Evolutionary conservation across 2,113 vertebrate species (phyloP).

Genomic region (Arvicanthis niloticus): DNA sequence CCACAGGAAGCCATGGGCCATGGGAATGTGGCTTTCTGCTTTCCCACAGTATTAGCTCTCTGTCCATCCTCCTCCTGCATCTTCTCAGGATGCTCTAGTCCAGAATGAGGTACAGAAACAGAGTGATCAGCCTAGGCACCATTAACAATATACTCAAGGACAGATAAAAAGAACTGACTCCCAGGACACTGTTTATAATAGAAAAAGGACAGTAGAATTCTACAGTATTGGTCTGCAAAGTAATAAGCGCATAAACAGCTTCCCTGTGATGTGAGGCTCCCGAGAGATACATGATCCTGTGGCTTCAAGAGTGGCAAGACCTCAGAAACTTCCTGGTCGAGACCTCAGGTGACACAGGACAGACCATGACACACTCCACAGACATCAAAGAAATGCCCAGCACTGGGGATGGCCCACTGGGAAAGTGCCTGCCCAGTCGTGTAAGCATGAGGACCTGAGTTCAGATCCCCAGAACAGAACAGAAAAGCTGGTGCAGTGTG

Average conservation of each 20-base stretch:
- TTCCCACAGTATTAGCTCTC: background rate
- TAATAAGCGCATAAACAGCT: background rate
- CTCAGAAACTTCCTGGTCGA: background rate
- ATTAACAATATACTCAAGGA: background rate
- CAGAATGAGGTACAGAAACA: background rate
- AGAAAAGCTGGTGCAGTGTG: background rate
- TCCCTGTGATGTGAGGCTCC: accelerated
- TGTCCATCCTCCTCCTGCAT: background rate
- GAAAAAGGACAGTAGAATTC: background rate
- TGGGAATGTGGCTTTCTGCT: background rate
- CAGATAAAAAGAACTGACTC: background rate
- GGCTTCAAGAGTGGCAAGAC: background rate
- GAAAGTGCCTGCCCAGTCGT: background rate
- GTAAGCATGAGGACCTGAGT: background rate
- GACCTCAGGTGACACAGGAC: background rate
- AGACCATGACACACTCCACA: background rate
- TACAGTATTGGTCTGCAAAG: background rate
- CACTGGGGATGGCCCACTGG: background rate
- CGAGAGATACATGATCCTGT: background rate
- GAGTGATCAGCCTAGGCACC: too few species aligned
- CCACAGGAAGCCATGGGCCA: accelerated
- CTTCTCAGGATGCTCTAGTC: background rate
- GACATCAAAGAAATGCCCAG: background rate
- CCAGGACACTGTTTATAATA: background rate
- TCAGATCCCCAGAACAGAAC: background rate